Percentiles rank a stretch among this genome's conserved stretches.
Evolutionary conservation across 2,797 vertebrate genomes (phyloP).

Genomic region (Gallinago solitaria): DNA sequence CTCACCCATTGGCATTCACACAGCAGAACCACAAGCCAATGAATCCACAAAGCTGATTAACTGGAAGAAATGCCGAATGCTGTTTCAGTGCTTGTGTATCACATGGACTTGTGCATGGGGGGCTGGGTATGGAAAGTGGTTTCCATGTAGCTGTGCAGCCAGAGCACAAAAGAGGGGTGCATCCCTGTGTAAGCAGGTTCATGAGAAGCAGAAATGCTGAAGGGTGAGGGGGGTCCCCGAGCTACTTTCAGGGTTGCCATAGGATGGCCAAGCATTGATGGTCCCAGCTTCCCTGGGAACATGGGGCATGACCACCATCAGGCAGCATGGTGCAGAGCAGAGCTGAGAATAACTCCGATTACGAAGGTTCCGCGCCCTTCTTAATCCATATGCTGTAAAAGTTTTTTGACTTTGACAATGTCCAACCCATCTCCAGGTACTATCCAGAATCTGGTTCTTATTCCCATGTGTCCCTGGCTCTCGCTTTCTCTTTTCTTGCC

Average conservation of each 20-base stretch:
- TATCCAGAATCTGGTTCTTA: background rate
- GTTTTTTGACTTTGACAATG: background rate
- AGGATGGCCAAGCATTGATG: background rate
- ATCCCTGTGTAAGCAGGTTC: background rate
- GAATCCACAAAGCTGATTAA: background rate
- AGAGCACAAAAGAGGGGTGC: background rate
- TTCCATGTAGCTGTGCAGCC: background rate
- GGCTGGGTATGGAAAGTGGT: background rate
- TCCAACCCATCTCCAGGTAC: background rate
- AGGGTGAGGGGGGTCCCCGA: background rate
- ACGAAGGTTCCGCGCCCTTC: rapidly evolving
- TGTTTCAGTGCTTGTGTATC: background rate
- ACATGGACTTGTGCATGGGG: background rate
- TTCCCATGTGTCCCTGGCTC: background rate
- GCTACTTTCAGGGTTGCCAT: background rate
- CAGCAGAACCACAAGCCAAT: background rate
- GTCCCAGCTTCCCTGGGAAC: background rate
- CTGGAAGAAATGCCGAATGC: background rate
- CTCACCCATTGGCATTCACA: background rate
- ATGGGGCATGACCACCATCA: rapidly evolving
- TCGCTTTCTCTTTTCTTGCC: background rate
- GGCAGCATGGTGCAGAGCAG: background rate
- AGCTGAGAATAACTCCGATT: background rate
- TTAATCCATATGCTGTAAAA: background rate
- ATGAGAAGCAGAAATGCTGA: background rate